Conservation (phyloP, 2,888 invertebrate genomes). For the Philhelius pedissequus region DNA sequence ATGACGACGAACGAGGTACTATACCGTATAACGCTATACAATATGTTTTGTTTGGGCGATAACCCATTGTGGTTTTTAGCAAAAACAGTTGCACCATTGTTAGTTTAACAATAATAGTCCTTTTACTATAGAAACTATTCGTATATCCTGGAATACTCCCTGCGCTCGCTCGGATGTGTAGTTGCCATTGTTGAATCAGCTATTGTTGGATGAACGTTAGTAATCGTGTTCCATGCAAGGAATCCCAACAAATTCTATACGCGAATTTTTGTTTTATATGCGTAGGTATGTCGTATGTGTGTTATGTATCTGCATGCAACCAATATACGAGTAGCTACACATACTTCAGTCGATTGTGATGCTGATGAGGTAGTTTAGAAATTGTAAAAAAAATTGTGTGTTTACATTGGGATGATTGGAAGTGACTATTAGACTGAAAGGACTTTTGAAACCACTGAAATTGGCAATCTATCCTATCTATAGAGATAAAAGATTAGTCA, state of each 20-base stretch:
- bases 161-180: neutral
- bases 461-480: neutral
- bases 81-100: constrained; percentile 62
- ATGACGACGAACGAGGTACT: neutral
- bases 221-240: neutral
- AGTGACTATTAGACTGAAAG: neutral
- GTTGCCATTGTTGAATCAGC: neutral
- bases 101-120: constrained; percentile 48
- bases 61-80: constrained; percentile 60
- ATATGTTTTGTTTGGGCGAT: constrained; percentile 40
- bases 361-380: neutral
- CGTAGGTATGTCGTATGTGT: neutral
- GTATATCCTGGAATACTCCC: neutral
- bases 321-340: too few relatives aligned
- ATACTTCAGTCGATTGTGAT: too few relatives aligned
- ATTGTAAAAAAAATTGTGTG: neutral
- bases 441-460: neutral
- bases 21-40: neutral
- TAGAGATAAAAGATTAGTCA: neutral
- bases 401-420: constrained; percentile 26
- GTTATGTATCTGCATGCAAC: too few relatives aligned
- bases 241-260: constrained; percentile 16
- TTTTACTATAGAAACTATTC: neutral
- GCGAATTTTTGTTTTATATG: constrained; percentile 7
- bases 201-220: constrained; percentile 17